phyloP scores from a whole-genome alignment of 2,113 vertebrate species.

The Callocephalon fimbriatum region DNA sequence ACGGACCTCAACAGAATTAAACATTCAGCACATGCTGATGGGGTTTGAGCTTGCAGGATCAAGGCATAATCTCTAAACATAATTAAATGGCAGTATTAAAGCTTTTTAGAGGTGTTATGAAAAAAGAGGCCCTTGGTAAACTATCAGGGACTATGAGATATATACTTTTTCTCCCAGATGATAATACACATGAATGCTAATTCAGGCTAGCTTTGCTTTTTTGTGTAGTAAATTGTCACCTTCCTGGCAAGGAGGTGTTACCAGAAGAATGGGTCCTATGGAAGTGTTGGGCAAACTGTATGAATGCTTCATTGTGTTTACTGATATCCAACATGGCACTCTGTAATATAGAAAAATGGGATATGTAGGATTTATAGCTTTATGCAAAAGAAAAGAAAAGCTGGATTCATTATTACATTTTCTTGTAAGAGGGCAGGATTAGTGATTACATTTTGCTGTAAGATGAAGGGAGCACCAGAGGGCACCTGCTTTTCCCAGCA shows the following conservation, averaged over 20 bases:
- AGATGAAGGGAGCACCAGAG: neutral
- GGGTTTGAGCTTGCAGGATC: neutral
- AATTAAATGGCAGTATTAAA: neutral
- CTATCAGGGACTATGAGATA: neutral
- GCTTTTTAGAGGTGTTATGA: neutral
- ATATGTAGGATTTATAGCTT: neutral
- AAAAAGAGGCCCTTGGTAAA: neutral
- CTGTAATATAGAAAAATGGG: neutral
- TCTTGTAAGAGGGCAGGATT: neutral
- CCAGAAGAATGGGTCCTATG: neutral
- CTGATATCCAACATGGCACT: neutral
- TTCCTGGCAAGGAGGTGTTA: neutral
- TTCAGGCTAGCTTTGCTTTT: neutral
- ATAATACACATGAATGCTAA: neutral
- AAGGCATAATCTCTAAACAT: neutral
- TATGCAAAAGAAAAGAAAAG: neutral
- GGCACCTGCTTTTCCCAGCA: neutral
- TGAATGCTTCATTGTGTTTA: neutral
- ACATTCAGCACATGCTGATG: accelerated
- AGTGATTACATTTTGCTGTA: neutral
- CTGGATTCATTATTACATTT: neutral
- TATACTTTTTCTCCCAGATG: neutral
- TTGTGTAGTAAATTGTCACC: neutral
- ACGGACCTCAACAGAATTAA: neutral
- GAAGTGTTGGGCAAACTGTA: neutral